These are phyloP conservation scores for Chromis chromis DNA, from an alignment of 2,797 vertebrate genomes.

Conservation along the genomic window DNA sequence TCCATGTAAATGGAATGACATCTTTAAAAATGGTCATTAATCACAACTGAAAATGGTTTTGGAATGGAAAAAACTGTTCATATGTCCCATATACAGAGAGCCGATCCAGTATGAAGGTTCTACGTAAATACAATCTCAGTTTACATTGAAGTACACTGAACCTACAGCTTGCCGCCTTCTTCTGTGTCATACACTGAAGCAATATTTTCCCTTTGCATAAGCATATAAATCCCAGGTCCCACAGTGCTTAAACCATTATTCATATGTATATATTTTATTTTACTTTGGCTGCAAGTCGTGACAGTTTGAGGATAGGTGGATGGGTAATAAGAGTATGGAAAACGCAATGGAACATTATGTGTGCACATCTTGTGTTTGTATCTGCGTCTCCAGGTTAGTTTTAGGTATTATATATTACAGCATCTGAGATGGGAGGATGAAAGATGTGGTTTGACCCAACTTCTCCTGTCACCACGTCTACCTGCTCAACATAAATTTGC, in stretches of 20 bases:
- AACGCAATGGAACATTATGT: constrained; percentile 39
- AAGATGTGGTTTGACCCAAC: constrained; percentile 14
- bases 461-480: constrained; percentile 30
- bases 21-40: constrained; percentile 18
- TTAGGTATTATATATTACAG: constrained; percentile 28
- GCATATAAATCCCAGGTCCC: constrained; percentile 11
- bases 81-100: background rate
- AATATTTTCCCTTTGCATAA: constrained; percentile 45
- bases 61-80: background rate
- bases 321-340: constrained; percentile 44
- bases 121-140: constrained; percentile 6
- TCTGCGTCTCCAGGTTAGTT: constrained; percentile 40
- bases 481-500: constrained; percentile 23
- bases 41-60: background rate
- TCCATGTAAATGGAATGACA: background rate
- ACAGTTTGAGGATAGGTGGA: constrained; percentile 54
- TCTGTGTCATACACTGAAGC: constrained; percentile 1
- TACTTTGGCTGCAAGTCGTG: constrained; percentile 31
- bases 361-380: constrained; percentile 44
- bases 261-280: background rate
- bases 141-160: constrained; percentile 20
- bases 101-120: background rate
- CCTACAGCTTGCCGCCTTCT: constrained; percentile 3
- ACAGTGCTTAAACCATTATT: constrained; percentile 29
- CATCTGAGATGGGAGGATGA: constrained; percentile 24